These are phyloP conservation scores for Lineus longissimus DNA, from an alignment of 1,140 invertebrate species.

Conservation along the genomic window DNA sequence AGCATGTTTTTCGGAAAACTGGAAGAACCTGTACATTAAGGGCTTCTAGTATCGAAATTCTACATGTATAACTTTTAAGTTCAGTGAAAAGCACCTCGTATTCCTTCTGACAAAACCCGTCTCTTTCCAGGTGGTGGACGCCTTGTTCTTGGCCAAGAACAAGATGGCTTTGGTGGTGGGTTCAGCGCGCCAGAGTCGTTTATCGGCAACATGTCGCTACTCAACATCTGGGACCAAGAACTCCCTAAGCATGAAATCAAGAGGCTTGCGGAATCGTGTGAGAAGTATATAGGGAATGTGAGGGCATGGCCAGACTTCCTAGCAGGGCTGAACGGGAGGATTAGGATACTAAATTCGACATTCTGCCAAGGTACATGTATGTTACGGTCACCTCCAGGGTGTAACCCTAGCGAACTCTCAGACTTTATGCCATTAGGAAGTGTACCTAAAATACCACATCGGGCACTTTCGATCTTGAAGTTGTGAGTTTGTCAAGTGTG, in stretches of 20 bases:
- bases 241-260: conserved; percentile 54
- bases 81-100: too few species aligned
- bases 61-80: too few species aligned
- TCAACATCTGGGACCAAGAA: conserved; percentile 64
- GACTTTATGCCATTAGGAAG: too few species aligned
- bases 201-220: conserved; percentile 60
- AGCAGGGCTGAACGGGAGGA: conserved; percentile 57
- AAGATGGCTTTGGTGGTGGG: conserved; percentile 62
- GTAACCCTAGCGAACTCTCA: too few species aligned
- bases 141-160: conserved; percentile 69
- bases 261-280: conserved; percentile 57
- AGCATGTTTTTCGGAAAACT: too few species aligned
- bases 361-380: conserved; percentile 51
- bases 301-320: conserved; percentile 64
- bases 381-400: not conserved
- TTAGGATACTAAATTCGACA: conserved; percentile 44
- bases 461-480: too few species aligned
- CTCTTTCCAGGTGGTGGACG: conserved; percentile 59
- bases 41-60: too few species aligned
- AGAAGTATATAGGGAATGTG: conserved; percentile 55
- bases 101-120: too few species aligned
- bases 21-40: too few species aligned
- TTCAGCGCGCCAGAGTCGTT: conserved; percentile 67
- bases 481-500: too few species aligned
- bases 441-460: too few species aligned